Conservation (phyloP, 2,797 vertebrate species). For the Argya squamiceps region DNA sequence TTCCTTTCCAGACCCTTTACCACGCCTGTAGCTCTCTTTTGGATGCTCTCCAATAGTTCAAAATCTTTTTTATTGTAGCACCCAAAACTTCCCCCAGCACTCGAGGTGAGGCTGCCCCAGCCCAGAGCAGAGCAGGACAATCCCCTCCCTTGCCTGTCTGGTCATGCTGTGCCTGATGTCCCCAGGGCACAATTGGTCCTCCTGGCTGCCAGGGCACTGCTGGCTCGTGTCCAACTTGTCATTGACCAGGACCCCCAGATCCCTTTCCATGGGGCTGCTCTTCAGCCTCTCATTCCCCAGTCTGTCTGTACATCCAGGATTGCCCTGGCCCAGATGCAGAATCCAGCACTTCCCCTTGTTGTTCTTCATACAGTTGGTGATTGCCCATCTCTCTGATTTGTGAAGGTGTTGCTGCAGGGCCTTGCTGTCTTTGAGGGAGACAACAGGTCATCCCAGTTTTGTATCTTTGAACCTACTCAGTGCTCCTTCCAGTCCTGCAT, state of each 20-base stretch:
- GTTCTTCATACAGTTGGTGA: accelerated
- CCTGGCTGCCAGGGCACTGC: neutral
- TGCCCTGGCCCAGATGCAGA: accelerated
- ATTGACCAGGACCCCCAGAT: accelerated
- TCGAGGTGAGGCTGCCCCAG: accelerated
- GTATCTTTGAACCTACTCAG: neutral
- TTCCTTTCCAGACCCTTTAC: neutral
- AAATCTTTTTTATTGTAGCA: neutral
- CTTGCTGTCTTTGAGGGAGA: too few relatives aligned
- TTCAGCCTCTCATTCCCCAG: neutral
- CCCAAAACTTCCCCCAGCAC: neutral
- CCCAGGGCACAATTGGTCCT: neutral
- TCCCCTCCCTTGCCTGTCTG: neutral
- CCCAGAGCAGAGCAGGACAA: accelerated
- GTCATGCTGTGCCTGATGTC: accelerated
- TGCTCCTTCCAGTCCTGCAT: neutral
- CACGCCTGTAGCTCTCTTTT: neutral
- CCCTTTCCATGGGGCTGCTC: accelerated
- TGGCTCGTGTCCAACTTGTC: accelerated
- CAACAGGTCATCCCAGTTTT: neutral
- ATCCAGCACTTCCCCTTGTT: accelerated
- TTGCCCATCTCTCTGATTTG: too few relatives aligned
- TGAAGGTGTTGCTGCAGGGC: neutral
- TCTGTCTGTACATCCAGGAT: neutral
- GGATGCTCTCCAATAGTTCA: neutral